Conservation (phyloP, 2,797 vertebrate species). For the Phylloscopus collybita region DNA sequence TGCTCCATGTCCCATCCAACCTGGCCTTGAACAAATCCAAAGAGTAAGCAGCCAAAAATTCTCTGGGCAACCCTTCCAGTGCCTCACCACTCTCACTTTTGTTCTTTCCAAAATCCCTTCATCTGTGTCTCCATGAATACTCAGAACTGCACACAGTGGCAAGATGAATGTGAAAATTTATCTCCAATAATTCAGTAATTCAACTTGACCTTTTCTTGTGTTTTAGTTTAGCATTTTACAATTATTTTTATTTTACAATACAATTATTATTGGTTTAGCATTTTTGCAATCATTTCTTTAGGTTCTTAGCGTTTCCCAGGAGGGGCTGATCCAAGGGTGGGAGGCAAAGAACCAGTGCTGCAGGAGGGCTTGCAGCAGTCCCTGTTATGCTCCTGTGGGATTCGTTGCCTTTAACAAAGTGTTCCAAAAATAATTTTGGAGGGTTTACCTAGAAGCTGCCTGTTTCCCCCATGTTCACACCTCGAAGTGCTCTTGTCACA, state of each 20-base stretch:
- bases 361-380: background rate
- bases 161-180: background rate
- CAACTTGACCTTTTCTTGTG: background rate
- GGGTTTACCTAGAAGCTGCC: background rate
- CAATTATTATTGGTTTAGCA: background rate
- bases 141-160: accelerated
- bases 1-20: background rate
- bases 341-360: background rate
- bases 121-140: background rate
- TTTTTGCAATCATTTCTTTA: background rate
- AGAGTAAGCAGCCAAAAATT: background rate
- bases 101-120: background rate
- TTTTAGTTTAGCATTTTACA: background rate
- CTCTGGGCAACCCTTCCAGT: background rate
- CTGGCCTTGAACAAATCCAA: background rate
- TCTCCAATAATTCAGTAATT: background rate
- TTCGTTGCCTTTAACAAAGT: background rate
- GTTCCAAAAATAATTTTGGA: background rate
- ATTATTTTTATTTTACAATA: background rate
- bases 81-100: background rate
- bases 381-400: background rate
- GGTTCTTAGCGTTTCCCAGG: background rate
- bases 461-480: background rate
- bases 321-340: background rate
- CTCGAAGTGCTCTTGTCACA: background rate